Percentiles rank a stretch among this genome's conserved stretches.
These are phyloP conservation scores for Poeciliopsis retropinna DNA, from an alignment of 2,113 vertebrate species.

Conservation along the genomic window DNA sequence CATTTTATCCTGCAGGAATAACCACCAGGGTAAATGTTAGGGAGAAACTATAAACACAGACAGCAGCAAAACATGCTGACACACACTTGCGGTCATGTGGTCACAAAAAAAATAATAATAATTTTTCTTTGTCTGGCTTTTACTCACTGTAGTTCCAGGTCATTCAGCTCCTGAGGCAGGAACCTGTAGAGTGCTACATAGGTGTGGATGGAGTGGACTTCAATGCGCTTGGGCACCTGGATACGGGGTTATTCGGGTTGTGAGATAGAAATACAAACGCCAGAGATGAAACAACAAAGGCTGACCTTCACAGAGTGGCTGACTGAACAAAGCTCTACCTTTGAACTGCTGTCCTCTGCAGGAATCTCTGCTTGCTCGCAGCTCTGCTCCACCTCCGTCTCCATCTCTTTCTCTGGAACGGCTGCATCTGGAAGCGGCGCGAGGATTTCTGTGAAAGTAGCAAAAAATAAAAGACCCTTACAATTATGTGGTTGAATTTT, in stretches of 20 bases:
- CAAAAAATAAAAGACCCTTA: neutral
- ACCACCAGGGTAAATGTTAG: slow-evolving; percentile 24
- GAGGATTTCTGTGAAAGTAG: slow-evolving; percentile 16
- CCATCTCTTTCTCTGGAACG: slow-evolving; percentile 50
- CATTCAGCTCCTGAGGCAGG: slow-evolving; percentile 89
- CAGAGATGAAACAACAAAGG: neutral
- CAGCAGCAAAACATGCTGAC: slow-evolving; percentile 12
- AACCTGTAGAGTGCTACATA: slow-evolving; percentile 93
- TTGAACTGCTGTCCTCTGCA: slow-evolving; percentile 51
- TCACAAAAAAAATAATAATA: neutral
- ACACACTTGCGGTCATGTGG: neutral
- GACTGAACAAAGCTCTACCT: slow-evolving; percentile 29
- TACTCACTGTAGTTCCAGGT: slow-evolving; percentile 91
- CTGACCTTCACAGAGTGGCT: neutral
- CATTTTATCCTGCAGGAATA: slow-evolving; percentile 54
- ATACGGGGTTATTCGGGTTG: slow-evolving; percentile 29
- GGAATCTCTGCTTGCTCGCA: slow-evolving; percentile 31
- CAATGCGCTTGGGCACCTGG: slow-evolving; percentile 77
- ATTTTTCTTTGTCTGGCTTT: neutral
- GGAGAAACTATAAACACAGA: slow-evolving; percentile 29
- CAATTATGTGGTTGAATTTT: neutral
- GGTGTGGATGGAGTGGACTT: slow-evolving; percentile 88
- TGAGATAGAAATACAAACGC: slow-evolving; percentile 5
- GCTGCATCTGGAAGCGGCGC: slow-evolving; percentile 49
- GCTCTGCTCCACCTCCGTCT: slow-evolving; percentile 63